Evolutionary conservation across 2,888 invertebrate species (phyloP).

Genomic region (Trachelus troglodyta): DNA sequence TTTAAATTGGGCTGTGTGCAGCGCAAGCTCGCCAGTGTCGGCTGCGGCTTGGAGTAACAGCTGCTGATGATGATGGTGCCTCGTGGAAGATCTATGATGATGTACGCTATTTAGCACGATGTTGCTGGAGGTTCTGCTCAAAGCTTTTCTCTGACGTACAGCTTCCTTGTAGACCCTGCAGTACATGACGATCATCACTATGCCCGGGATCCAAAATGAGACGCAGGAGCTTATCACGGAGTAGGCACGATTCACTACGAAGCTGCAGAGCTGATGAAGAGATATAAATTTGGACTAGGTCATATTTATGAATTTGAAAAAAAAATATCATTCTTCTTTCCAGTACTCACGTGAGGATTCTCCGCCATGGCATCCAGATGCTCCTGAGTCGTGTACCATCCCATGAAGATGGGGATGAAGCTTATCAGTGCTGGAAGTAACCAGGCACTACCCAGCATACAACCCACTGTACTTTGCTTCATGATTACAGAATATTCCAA

Average conservation of each 20-base stretch:
- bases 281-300: neutral
- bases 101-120: slow-evolving; percentile 87
- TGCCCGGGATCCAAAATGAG: slow-evolving; percentile 92
- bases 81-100: slow-evolving; percentile 81
- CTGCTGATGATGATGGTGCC: slow-evolving; percentile 73
- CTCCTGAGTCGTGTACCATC: slow-evolving; percentile 77
- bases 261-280: slow-evolving; percentile 72
- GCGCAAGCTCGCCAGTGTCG: slow-evolving; percentile 57
- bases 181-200: slow-evolving; percentile 94
- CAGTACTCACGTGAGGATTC: slow-evolving; percentile 72
- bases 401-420: slow-evolving; percentile 74
- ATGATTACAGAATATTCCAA: slow-evolving; percentile 92
- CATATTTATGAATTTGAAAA: neutral
- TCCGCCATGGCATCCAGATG: slow-evolving; percentile 70
- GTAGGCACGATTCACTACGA: slow-evolving; percentile 88
- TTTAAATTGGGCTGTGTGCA: slow-evolving; percentile 54
- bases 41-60: slow-evolving; percentile 58
- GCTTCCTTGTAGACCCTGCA: slow-evolving; percentile 84
- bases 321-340: neutral
- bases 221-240: slow-evolving; percentile 90
- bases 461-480: slow-evolving; percentile 81
- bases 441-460: slow-evolving; percentile 71
- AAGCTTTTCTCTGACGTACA: slow-evolving; percentile 82
- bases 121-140: slow-evolving; percentile 87
- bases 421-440: slow-evolving; percentile 72